Evolutionary conservation across 2,113 vertebrate species (phyloP), one percentile per base, ranked within the genome.

Genomic region (Ovibos moschatus): DNA sequence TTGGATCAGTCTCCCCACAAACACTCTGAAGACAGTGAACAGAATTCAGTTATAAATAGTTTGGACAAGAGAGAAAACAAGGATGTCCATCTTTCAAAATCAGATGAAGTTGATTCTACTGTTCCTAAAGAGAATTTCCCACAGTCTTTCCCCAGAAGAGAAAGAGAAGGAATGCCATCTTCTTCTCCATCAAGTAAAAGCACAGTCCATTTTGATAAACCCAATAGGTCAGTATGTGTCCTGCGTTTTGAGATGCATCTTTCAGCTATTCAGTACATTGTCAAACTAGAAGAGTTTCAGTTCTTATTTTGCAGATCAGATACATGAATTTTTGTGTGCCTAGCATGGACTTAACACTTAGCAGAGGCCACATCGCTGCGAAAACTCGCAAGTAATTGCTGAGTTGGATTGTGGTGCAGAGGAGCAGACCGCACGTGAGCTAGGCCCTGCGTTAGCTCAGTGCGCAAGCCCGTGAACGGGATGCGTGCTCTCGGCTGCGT

Each of bases 221-320:
- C 99, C 4, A 99, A 99, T 98, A 99, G 99, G 99, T 99, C 94
- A 99, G 99, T 99, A n/a, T 88, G n/a, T 50, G 43, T 51, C 25
- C 89, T 98, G 1, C 89, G 23, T 96, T 93, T 50, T 89, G 27
- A 60, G 95, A 64, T 89, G 7, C 2, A 23, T 45, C 43, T 86
- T 85, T 93, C 25, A 47, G 55, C 51, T 58, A 17, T 50, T 85
- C 33, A 81, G 53, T 92, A 12, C 50, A 16, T 94, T 87, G 33
- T 67, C 53, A 40, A 23, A 57, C 13, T 83, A 2, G 11, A 93
- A 89, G 51, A 92, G 7, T 45, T 96, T 96, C 79, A 45, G 13
- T 92, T 95, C 16, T 89, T 92, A 50, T 36, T 97, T 91, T 79
- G 23, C 30, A 87, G 10, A 78, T 74, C 51, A 95, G 19, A n/a